Base-by-base conservation (phyloP, 2,888 invertebrate species). In the Biston betularia region DNA sequence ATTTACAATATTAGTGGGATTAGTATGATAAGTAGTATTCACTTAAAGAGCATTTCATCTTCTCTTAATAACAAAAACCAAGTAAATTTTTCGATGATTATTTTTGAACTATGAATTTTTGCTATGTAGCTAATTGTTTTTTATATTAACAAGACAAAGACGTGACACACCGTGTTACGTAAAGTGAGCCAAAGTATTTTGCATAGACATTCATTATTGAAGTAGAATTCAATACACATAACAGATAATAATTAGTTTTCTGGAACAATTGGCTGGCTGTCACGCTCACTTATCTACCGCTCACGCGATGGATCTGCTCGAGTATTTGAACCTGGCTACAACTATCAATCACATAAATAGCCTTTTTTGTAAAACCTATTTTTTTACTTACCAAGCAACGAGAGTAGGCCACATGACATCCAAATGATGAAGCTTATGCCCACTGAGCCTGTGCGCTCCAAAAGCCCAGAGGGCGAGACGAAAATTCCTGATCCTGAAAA, bases 391-490 rank as follows among this genome's bases (percentile, higher is more conserved):
- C 98, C 98, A 88, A 98, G 94, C 87, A 98, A 94, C 76, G 98
- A 97, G 86, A 99, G 96, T 86, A 98, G 91, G 81, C 99, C 99
- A 93, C 98, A 98, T 83, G 97, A 95, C 94, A 97, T 96, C 99
- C 99, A 99, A 86, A 98, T 96, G 88, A 98, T 95, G 94, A 99
- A 97, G 94, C 98, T 98, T 93, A 98, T 96, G 92, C 98, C 98
- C 91, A 98, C 97, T 88, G 98, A 99, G 90, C 97, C 97, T 83
- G 98, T 98, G 92, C 97, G 96, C 93, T 96, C 96, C 89, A 99
- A 94, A 88, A 99, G 97, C 93, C 98, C 98, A 93, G 98, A 97
- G 90, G 99, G 98, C 94, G 98, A 98, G 93, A 99, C 98, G 95
- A 99, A 99, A 92, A 99, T 98, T 95, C 99, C 99, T 92, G 98